phyloP scores from a whole-genome alignment of 2,113 vertebrate genomes.

The Himantopus leucocephalus region DNA sequence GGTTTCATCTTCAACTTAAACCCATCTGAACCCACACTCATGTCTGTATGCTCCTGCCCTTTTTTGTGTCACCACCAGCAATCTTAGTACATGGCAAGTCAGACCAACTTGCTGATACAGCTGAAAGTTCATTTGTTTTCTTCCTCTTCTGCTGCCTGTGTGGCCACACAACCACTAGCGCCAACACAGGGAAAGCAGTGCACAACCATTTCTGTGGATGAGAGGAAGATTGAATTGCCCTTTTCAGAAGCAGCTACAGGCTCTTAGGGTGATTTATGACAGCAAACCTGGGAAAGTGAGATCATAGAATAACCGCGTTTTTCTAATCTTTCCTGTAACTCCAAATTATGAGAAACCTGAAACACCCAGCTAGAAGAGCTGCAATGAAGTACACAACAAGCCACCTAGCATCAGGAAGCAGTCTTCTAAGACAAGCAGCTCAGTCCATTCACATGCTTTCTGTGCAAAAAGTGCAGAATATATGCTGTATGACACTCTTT shows the following conservation, averaged over 20 bases:
- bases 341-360: background rate
- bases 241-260: background rate
- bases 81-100: background rate
- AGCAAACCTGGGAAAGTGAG: background rate
- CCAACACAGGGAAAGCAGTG: background rate
- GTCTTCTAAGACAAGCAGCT: background rate
- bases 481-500: background rate
- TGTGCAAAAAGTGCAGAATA: background rate
- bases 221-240: background rate
- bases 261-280: background rate
- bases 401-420: background rate
- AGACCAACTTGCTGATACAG: background rate
- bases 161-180: background rate
- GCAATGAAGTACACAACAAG: background rate
- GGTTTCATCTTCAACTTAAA: background rate
- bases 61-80: background rate
- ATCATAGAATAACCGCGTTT: background rate
- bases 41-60: background rate
- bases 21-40: background rate
- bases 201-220: background rate
- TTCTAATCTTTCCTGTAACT: background rate
- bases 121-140: background rate
- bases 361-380: background rate
- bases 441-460: background rate
- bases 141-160: background rate